phyloP scores from a whole-genome alignment of 2,113 vertebrate genomes.

The Eulemur rufifrons region DNA sequence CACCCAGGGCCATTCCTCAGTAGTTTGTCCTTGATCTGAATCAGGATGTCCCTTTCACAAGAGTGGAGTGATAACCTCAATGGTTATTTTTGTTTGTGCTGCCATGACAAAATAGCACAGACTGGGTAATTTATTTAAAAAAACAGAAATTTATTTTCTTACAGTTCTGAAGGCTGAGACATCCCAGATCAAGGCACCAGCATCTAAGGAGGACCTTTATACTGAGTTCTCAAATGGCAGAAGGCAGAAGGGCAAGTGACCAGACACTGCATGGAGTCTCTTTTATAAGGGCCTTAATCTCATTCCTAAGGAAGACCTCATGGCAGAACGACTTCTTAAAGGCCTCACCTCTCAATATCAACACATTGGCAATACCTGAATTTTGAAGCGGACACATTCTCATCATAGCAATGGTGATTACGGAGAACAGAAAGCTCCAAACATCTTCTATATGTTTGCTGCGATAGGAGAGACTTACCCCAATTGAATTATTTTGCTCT shows the following conservation, averaged over 20 bases:
- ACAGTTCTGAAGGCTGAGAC: fast-evolving
- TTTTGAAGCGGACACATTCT: background rate
- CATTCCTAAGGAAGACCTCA: background rate
- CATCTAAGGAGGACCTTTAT: background rate
- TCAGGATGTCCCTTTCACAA: background rate
- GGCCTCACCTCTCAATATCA: background rate
- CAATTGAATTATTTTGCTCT: background rate
- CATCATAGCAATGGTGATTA: background rate
- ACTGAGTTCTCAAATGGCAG: background rate
- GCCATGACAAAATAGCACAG: background rate
- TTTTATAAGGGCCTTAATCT: fast-evolving
- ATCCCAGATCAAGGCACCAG: background rate
- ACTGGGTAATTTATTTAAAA: background rate
- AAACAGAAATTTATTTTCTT: background rate
- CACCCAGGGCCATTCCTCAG: fast-evolving
- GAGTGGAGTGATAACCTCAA: background rate
- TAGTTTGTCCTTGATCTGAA: background rate
- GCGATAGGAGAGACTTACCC: background rate
- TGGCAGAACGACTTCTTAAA: background rate
- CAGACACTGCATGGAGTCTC: background rate
- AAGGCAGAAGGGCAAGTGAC: background rate
- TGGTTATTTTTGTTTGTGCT: background rate
- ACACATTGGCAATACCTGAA: background rate
- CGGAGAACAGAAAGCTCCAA: background rate
- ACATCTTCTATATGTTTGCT: background rate